phyloP scores from a whole-genome alignment of 2,888 invertebrate genomes.

The Rugalucina vietnamica region DNA sequence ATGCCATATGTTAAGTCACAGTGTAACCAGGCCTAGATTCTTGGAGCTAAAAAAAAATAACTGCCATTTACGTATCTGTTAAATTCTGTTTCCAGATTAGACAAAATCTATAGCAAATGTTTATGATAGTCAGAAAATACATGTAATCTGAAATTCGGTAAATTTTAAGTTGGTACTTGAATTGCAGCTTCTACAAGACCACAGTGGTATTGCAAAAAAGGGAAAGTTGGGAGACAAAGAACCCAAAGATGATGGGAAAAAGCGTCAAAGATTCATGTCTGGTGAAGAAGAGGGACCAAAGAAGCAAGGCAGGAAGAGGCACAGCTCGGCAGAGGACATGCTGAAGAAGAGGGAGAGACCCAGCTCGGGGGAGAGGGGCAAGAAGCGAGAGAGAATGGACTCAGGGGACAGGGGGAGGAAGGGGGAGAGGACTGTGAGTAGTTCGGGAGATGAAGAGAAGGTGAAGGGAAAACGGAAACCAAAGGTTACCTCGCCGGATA shows the following conservation, averaged over 20 bases:
- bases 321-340: background rate
- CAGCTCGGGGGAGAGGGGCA: background rate
- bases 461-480: background rate
- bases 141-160: no score
- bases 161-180: no score
- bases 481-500: background rate
- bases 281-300: constrained; percentile 30
- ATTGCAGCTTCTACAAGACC: background rate
- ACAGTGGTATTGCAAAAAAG: background rate
- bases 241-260: constrained; percentile 29
- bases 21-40: no score
- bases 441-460: constrained; percentile 2
- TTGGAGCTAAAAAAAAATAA: no score
- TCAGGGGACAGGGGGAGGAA: background rate
- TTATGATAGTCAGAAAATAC: no score
- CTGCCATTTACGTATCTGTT: no score
- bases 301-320: background rate
- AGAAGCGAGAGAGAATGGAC: background rate
- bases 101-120: no score
- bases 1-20: no score
- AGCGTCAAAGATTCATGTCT: constrained; percentile 33
- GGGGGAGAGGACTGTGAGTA: background rate
- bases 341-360: background rate
- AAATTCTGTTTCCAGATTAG: no score
- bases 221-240: background rate